Conservation (phyloP, 2,113 vertebrate genomes). For the Hucho hucho region DNA sequence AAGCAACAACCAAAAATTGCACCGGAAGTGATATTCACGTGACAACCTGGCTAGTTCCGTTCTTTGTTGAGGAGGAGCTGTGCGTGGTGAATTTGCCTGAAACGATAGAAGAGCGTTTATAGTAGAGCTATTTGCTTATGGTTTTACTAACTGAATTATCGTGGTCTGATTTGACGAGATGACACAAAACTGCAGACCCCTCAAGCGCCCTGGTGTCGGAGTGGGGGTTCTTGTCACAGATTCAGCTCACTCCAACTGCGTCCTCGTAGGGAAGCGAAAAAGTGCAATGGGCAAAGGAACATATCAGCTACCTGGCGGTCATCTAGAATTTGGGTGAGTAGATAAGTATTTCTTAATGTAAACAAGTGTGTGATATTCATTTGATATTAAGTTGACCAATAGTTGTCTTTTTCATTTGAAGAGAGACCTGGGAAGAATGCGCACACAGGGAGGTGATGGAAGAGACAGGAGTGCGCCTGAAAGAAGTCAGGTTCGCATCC, state of each 20-base stretch:
- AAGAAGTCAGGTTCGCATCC: conserved; percentile 76
- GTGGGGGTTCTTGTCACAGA: conserved; percentile 84
- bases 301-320: conserved; percentile 89
- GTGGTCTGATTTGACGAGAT: neutral
- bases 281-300: conserved; percentile 74
- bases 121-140: no score
- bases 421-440: conserved; percentile 89
- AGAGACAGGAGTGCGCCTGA: conserved; percentile 82
- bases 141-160: no score
- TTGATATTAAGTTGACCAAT: no score
- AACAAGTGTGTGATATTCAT: neutral
- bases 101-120: no score
- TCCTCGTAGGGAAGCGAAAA: conserved; percentile 85
- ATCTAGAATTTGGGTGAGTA: conserved; percentile 88
- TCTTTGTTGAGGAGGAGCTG: no score
- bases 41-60: no score
- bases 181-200: neutral
- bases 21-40: no score
- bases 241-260: conserved; percentile 73
- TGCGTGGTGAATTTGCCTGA: no score
- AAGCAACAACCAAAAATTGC: no score
- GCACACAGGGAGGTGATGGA: conserved; percentile 86
- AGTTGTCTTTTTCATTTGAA: conserved; percentile 40
- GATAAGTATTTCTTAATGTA: neutral
- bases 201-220: conserved; percentile 79